phyloP scores from a whole-genome alignment of 2,797 vertebrate genomes.

The Heterohyrax brucei region DNA sequence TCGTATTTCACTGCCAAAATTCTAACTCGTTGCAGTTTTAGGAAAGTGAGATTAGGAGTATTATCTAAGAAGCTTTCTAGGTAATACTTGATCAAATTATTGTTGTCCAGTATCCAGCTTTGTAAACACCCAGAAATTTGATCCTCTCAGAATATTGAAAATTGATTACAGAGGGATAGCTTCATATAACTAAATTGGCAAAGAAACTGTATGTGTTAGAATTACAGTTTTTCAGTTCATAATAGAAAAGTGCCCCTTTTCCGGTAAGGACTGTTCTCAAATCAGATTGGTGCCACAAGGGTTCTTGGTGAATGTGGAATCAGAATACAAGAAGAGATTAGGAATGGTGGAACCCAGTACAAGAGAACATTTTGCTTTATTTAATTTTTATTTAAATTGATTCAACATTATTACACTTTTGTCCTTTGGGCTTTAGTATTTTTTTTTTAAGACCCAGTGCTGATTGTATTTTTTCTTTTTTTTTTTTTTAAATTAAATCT shows the following conservation, averaged over 20 bases:
- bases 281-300: neutral
- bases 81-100: neutral
- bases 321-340: neutral
- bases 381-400: conserved; percentile 21
- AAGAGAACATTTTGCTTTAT: neutral
- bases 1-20: neutral
- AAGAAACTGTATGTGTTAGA: conserved; percentile 23
- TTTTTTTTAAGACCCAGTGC: neutral
- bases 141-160: conserved; percentile 18
- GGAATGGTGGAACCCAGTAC: neutral
- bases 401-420: neutral
- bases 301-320: neutral
- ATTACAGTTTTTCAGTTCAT: neutral
- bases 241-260: neutral
- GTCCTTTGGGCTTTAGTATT: conserved; percentile 24
- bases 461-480: neutral
- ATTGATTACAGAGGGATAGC: neutral
- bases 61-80: neutral
- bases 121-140: conserved; percentile 36
- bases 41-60: neutral
- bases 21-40: conserved; percentile 29
- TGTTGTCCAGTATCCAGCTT: neutral
- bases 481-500: too few species aligned
- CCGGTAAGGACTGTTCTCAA: neutral
- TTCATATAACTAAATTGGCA: conserved; percentile 44